Base-by-base conservation (phyloP, 2,113 vertebrate genomes). In the Apeltes quadracus region DNA sequence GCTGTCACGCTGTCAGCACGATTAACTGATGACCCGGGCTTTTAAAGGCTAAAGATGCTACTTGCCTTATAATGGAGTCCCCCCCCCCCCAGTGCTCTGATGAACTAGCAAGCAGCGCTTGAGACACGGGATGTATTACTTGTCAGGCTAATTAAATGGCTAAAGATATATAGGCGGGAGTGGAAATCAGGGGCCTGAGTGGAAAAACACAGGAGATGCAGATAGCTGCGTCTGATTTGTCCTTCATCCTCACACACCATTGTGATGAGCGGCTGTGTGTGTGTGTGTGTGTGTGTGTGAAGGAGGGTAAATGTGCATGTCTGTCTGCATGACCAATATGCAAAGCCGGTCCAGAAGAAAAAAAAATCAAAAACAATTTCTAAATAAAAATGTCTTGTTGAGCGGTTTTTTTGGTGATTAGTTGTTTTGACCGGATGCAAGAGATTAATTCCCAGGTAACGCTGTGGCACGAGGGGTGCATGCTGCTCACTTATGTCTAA, bases 71-170 rank as follows among this genome's bases (percentile, higher is more conserved):
- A 87, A 89, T 84, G 75, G 75, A 82, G 78, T 79, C 64, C 54
- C 64, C 73, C 79, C 48, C 79, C 46, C 68, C 20, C 6, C 12
- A 41, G 56, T 53, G 54, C 81, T 80, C 68, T 85, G 68, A 87
- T 87, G 80, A 90, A 84, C 22, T 29, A 34, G 72, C 39, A 22
- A 72, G 72, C 36, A 67, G 74, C 51, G 72, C 62, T 62, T 23
- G 72, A 72, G 82, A 88, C 43, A 15, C 68, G 64, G 67, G 82
- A 92, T 93, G 90, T 93, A 93, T 93, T 86, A 88, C 82, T 85
- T 88, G 82, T 92, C 89, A 68, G 16, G 86, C 89, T 93, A 94
- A 94, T 92, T 90, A 92, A 92, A 91, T 89, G 87, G 85, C 82
- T 84, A 66, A 82, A 90, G 90, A 92, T 90, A 89, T 91, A 90